Evolutionary conservation across 2,797 vertebrate genomes (phyloP).

Genomic region (Anabacerthia variegaticeps): DNA sequence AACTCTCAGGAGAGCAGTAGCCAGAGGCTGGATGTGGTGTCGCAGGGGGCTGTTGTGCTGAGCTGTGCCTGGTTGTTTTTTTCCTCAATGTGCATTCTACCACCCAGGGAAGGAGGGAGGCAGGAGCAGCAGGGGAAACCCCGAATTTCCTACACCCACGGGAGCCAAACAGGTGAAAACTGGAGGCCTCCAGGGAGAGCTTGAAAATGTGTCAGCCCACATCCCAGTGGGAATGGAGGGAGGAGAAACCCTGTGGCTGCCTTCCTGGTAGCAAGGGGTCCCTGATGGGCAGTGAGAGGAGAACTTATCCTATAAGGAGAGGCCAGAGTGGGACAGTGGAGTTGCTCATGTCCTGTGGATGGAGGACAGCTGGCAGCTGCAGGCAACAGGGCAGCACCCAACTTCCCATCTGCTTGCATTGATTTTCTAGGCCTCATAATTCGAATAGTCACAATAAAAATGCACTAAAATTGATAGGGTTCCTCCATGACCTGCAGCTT

Average conservation of each 20-base stretch:
- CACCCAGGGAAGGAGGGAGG: not conserved
- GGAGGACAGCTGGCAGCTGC: not conserved
- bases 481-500: not conserved
- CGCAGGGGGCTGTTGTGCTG: not conserved
- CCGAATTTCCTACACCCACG: not conserved
- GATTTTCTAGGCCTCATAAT: not conserved
- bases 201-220: not conserved
- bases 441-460: not conserved
- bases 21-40: fast-evolving
- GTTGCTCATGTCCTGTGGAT: fast-evolving
- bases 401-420: fast-evolving
- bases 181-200: not conserved
- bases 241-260: not conserved
- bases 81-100: fast-evolving
- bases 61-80: not conserved
- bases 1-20: not conserved
- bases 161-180: not conserved
- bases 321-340: not conserved
- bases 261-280: not conserved
- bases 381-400: not conserved
- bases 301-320: not conserved
- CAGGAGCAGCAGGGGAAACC: not conserved
- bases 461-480: not conserved
- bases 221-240: not conserved
- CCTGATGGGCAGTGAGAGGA: not conserved